Percentiles rank a stretch among this genome's conserved stretches.
Evolutionary conservation across 2,113 vertebrate genomes (phyloP).

Genomic region (Dasypus novemcinctus): DNA sequence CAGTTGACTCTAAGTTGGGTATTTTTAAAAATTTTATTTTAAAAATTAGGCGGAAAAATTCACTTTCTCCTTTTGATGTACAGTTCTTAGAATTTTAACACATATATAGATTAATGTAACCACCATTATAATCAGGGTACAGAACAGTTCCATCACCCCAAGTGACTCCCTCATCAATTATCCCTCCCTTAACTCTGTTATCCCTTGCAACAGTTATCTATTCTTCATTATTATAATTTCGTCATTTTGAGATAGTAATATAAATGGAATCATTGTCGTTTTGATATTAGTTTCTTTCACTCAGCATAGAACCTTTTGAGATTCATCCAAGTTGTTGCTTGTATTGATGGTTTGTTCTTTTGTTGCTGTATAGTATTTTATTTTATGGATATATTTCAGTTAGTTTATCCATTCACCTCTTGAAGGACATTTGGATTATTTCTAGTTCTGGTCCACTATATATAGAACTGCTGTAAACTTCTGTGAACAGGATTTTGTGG

Average conservation of each 20-base stretch:
- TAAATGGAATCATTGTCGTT: not conserved
- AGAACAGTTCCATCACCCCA: not conserved
- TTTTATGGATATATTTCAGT: not conserved
- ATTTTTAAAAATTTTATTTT: not conserved
- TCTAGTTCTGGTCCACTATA: not conserved
- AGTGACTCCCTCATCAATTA: not conserved
- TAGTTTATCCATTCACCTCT: not conserved
- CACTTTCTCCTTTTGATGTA: not conserved
- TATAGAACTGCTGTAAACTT: not conserved
- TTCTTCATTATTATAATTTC: slow-evolving; percentile 19
- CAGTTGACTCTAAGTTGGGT: not conserved
- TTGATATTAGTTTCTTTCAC: not conserved
- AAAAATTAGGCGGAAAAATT: not conserved
- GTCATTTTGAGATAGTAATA: not conserved
- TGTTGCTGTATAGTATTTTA: not conserved
- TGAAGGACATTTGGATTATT: slow-evolving; percentile 7
- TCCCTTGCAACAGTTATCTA: not conserved
- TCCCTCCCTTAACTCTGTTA: not conserved
- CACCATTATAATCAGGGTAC: not conserved
- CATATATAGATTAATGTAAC: not conserved
- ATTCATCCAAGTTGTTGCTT: not conserved
- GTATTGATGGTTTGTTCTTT: not conserved
- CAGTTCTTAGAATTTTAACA: slow-evolving; percentile 35
- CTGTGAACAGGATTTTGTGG: not conserved
- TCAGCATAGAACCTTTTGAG: not conserved